Conservation (phyloP, 2,888 invertebrate species). For the Odontocerum albicorne region DNA sequence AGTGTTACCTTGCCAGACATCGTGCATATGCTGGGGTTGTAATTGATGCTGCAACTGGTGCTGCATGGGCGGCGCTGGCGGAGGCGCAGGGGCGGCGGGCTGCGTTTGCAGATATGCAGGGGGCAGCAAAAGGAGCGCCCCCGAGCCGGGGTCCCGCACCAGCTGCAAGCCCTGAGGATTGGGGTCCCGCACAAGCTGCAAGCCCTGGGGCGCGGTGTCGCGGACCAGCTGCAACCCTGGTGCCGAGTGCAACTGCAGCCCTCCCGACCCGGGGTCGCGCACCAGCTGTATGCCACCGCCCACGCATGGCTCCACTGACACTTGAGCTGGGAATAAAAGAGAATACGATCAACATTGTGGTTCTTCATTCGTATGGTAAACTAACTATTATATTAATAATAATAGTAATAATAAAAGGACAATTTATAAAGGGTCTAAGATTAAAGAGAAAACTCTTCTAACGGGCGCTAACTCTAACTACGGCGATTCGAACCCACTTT, state of each 20-base stretch:
- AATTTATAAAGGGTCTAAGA: too few species aligned
- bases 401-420: too few species aligned
- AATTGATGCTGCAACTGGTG: background rate
- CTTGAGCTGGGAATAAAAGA: conserved; percentile 59
- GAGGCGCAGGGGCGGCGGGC: conserved; percentile 6
- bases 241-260: conserved; percentile 76
- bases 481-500: too few species aligned
- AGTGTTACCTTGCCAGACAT: conserved; percentile 21
- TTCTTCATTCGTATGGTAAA: too few species aligned
- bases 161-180: conserved; percentile 56
- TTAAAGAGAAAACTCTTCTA: too few species aligned
- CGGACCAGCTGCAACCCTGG: conserved; percentile 81
- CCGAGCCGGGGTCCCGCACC: conserved; percentile 82
- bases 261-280: conserved; percentile 83
- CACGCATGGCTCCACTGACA: conserved; percentile 75
- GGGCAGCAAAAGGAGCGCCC: conserved; percentile 79
- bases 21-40: conserved; percentile 20
- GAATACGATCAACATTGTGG: conserved; percentile 15
- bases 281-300: conserved; percentile 65
- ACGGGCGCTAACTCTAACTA: too few species aligned
- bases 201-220: conserved; percentile 67
- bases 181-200: conserved; percentile 12
- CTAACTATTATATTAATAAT: too few species aligned
- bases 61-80: conserved; percentile 12
- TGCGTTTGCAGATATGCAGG: conserved; percentile 47